Percentiles rank a stretch among this genome's conserved stretches.
phyloP scores from a whole-genome alignment of 2,888 invertebrate species.

The Cancer borealis region DNA sequence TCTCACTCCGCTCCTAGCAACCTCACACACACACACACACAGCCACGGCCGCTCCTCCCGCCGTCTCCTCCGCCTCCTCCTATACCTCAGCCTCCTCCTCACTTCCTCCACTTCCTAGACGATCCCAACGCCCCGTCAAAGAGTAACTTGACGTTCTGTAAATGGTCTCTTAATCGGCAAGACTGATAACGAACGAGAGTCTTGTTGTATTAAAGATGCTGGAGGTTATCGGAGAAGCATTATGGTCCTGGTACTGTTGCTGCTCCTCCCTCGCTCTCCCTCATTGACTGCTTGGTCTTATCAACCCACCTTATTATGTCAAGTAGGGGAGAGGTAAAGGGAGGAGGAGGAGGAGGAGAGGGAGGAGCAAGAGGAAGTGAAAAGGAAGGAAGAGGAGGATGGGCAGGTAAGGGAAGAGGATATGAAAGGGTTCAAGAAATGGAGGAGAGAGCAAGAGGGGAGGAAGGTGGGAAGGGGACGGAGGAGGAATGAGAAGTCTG shows the following conservation, averaged over 20 bases:
- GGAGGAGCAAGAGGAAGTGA: not conserved
- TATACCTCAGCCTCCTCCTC: not conserved
- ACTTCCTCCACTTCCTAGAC: not conserved
- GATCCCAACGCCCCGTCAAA: not conserved
- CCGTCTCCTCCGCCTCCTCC: not conserved
- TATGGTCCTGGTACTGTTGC: constrained; percentile 30
- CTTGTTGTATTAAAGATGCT: constrained; percentile 63
- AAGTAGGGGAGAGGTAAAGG: constrained; percentile 36
- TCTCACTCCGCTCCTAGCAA: not conserved
- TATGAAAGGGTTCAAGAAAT: not conserved
- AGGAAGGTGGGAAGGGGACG: not conserved
- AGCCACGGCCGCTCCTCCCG: not conserved
- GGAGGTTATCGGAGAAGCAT: constrained; percentile 50
- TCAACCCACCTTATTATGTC: constrained; percentile 52
- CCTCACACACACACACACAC: not conserved
- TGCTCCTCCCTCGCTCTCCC: not conserved
- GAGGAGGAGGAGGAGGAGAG: constrained; percentile 30
- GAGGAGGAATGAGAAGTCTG: not conserved
- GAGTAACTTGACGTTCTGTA: constrained; percentile 61
- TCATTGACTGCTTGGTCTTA: constrained; percentile 39
- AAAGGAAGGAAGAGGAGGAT: not conserved
- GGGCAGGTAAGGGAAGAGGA: not conserved
- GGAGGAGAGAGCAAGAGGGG: constrained; percentile 2
- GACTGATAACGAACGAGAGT: constrained; percentile 58
- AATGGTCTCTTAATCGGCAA: constrained; percentile 69